These are phyloP conservation scores for Phoenoteleia sp. DNA, from an alignment of 2,888 invertebrate genomes.

Conservation along the genomic window DNA sequence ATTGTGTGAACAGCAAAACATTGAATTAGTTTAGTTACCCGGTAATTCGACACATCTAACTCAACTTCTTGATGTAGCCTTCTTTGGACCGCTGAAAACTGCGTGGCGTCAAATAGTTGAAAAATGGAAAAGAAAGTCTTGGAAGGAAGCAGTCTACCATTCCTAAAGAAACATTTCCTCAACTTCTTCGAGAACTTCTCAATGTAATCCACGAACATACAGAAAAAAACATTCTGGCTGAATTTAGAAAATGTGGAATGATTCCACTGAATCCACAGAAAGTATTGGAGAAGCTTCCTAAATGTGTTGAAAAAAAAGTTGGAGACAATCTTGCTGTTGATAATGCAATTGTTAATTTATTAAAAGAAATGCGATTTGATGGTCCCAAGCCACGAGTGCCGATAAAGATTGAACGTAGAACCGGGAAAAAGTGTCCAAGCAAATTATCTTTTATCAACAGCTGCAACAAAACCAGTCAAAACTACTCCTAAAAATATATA, in stretches of 20 bases:
- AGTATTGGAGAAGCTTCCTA: background rate
- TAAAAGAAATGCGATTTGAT: constrained; percentile 21
- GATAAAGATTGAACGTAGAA: background rate
- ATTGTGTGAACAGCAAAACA: constrained; percentile 77
- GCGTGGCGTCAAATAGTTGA: constrained; percentile 75
- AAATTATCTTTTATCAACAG: background rate
- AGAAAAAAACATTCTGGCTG: constrained; percentile 15
- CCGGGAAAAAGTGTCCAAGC: constrained; percentile 9
- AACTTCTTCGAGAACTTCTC: constrained; percentile 49
- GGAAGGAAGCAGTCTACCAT: constrained; percentile 47
- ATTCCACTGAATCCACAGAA: constrained; percentile 7
- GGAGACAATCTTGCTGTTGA: background rate
- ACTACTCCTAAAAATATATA: background rate
- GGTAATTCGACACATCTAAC: constrained; percentile 79
- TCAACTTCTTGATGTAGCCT: constrained; percentile 78
- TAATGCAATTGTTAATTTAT: background rate
- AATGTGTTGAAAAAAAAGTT: constrained; percentile 1
- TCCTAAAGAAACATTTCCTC: constrained; percentile 65
- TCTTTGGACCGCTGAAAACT: constrained; percentile 75
- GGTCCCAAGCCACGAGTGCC: background rate
- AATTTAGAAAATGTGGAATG: constrained; percentile 30
- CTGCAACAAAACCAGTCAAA: background rate
- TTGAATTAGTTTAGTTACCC: constrained; percentile 78
- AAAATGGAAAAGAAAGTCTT: constrained; percentile 75
- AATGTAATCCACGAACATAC: constrained; percentile 2